Percentiles rank a stretch among this genome's conserved stretches.
Evolutionary conservation across 2,113 vertebrate genomes (phyloP).

Genomic region (Loxodonta africana): DNA sequence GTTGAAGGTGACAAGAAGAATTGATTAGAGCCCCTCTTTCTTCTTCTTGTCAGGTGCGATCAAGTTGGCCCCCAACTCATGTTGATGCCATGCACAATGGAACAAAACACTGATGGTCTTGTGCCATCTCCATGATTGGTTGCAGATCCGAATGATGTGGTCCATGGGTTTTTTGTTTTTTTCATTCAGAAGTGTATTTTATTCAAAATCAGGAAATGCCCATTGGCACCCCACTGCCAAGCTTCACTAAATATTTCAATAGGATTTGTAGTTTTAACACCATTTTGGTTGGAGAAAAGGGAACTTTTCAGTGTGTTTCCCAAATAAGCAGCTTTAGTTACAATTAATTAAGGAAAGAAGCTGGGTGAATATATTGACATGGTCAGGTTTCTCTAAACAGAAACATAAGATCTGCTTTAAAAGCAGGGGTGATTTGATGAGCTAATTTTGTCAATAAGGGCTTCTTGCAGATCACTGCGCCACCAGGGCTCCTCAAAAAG

Average conservation of each 20-base stretch:
- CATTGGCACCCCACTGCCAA: background rate
- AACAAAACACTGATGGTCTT: no score
- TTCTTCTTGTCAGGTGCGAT: background rate
- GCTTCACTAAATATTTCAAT: constrained; percentile 37
- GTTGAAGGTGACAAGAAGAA: background rate
- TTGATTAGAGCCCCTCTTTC: background rate
- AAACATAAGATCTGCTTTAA: constrained; percentile 4
- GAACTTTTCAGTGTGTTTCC: constrained; percentile 1
- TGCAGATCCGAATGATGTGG: background rate
- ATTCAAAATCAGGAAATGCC: constrained; percentile 71
- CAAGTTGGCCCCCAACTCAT: no score
- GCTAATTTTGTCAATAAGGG: constrained; percentile 42
- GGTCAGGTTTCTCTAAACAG: constrained; percentile 26
- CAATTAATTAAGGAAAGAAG: constrained; percentile 66
- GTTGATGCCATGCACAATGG: no score
- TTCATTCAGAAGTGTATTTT: constrained; percentile 66
- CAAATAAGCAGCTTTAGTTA: constrained; percentile 56
- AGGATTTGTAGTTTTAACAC: constrained; percentile 39
- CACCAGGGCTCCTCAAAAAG: no score
- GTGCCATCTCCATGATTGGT: no score
- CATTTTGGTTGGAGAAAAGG: background rate
- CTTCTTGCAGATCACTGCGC: background rate
- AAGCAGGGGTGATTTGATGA: constrained; percentile 53
- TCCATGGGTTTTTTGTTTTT: background rate
- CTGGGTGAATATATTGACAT: constrained; percentile 22